These are phyloP conservation scores for Cantharis rufa DNA, from an alignment of 2,888 invertebrate genomes.

Conservation along the genomic window DNA sequence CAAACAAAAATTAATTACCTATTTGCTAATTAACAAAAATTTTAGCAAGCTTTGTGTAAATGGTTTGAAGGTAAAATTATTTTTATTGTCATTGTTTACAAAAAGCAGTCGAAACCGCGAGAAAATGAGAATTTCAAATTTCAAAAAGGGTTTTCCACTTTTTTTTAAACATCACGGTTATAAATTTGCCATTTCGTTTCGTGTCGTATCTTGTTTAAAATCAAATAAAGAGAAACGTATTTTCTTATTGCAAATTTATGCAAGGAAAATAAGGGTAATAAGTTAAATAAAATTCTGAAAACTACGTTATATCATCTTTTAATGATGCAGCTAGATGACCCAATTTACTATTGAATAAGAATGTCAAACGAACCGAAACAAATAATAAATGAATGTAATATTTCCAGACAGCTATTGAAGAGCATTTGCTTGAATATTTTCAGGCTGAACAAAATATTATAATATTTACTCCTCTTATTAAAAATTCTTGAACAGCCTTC, in stretches of 20 bases:
- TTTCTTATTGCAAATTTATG: not conserved
- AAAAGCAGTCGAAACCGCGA: not conserved
- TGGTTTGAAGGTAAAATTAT: not conserved
- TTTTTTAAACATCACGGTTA: not conserved
- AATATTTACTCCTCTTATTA: not conserved
- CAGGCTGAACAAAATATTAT: not conserved
- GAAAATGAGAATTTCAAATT: not conserved
- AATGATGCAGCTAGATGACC: slow-evolving; percentile 6
- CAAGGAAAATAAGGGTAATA: not conserved
- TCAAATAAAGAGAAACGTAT: not conserved
- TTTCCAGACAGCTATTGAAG: not conserved
- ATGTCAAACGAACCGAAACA: not conserved
- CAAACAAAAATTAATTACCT: not conserved
- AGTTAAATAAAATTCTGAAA: not conserved
- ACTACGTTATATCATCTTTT: not conserved
- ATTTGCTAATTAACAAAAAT: not conserved
- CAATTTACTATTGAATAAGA: slow-evolving; percentile 5
- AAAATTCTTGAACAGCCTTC: not conserved
- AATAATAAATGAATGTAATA: slow-evolving; percentile 8
- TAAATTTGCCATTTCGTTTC: not conserved
- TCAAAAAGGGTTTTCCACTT: not conserved
- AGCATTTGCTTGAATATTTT: not conserved
- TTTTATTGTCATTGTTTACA: not conserved
- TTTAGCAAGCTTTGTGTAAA: not conserved
- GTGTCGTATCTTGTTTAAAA: not conserved